Base-by-base conservation (phyloP, 2,797 vertebrate genomes). In the Melanotaenia trifasciata region DNA sequence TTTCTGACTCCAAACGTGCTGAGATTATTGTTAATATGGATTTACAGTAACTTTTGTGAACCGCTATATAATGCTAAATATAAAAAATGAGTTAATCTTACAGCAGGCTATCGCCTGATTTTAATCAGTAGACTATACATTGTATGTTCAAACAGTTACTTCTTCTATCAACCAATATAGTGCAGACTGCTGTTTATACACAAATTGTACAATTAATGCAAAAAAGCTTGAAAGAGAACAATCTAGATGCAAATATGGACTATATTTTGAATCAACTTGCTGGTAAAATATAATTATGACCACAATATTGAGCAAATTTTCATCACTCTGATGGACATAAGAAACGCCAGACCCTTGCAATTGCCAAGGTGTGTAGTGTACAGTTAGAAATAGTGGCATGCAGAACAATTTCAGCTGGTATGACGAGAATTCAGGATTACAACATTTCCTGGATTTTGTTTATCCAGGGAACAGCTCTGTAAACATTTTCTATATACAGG, bases 401-500 rank as follows among this genome's bases (percentile, higher is more conserved):
- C 36, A 32, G 43, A 80, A 72, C 57, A 76, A 80, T 81, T 83
- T 84, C 62, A 64, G 70, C 57, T 64, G 76, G 80, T 90, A 92
- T 86, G 84, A 74, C 36, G 82, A 86, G 81, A 87, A 88, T 86
- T 74, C 59, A 61, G 79, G 72, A 82, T 86, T 81, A 79, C 76
- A 74, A 61, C 50, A 81, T 84, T 84, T 81, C 76, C 79, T 1
- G 50, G 69, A 72, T 83, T 84, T 77, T 89, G 84, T 90, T 91
- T 90, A 84, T 90, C 62, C 64, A 63, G 53, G 4, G 59, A 81
- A 71, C 70, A 76, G 77, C 78, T 77, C 59, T 81, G 81, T 80
- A 89, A 90, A 92, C 84, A 80, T n/a, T 26, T 76, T 57, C 66
- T 73, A 79, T 76, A 84, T 51, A 83, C 76, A 84, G 72, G 82